Base-by-base conservation (phyloP, 2,888 invertebrate genomes). In the Tachina grossa region DNA sequence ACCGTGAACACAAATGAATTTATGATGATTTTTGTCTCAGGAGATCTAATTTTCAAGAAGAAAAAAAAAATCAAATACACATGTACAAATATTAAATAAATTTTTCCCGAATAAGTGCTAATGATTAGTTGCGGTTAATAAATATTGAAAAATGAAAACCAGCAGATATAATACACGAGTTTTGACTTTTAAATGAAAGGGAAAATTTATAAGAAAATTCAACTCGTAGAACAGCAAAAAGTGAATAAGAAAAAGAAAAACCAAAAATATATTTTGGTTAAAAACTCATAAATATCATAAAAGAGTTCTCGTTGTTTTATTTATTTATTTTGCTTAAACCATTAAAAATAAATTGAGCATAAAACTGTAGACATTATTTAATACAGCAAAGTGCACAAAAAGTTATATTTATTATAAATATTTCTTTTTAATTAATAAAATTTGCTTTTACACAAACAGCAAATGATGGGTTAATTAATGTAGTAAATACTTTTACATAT, bases 181-280 rank as follows among this genome's bases (percentile, higher is more conserved):
- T 65, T 65, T 71, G 55, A 61, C 63, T 79, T 65, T 79, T 75
- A 57, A 75, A 76, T 45, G 39, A 53, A 79, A 68, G 22, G 71
- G 19, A 49, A 68, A 81, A 85, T 84, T 85, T 85, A 85, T 85
- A 81, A 47, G 77, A 82, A 74, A 82, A 81, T 82, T 78, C 77
- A 85, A 75, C 77, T 75, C 57, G 43, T 53, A 2, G 10, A 51
- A 69, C 69, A 63, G 74, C 57, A 39, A 19, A 41, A 66, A 9
- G 39, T 13, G 13, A 19, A 69, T 41, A 9, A 31, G 59, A 31
- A 31, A 31, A 31, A 31, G 31, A 31, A 31, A 31, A 31, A 31
- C 31, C 5, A 31, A 22, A 61, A 63, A 63, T 45, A 59, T 66
- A 65, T 76, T 59, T 82, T 79, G 69, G 47, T 75, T 71, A 71